phyloP scores from a whole-genome alignment of 2,888 invertebrate genomes.

The Troides oblongomaculatus region DNA sequence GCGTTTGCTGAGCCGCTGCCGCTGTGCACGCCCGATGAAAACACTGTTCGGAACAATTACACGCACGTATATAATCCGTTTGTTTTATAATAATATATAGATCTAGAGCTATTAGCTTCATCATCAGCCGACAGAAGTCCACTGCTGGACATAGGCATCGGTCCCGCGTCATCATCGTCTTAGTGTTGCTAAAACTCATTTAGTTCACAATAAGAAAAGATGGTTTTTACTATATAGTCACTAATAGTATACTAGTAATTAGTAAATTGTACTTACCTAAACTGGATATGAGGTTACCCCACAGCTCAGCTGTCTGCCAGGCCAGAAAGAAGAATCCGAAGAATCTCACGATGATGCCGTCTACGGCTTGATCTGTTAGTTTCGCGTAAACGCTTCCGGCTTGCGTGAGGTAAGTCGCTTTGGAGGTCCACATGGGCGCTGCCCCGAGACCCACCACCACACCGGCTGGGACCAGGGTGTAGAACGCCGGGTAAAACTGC shows the following conservation, averaged over 20 bases:
- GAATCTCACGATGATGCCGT: slow-evolving; percentile 96
- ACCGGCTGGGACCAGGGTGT: slow-evolving; percentile 95
- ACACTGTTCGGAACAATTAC: slow-evolving; percentile 70
- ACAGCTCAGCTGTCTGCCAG: slow-evolving; percentile 97
- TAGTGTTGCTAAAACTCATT: too few relatives aligned
- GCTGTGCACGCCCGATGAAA: slow-evolving; percentile 88
- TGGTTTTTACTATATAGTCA: too few relatives aligned
- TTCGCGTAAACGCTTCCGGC: slow-evolving; percentile 91
- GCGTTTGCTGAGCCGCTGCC: slow-evolving; percentile 67
- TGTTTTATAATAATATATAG: too few relatives aligned
- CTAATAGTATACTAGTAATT: background rate
- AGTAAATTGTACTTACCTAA: slow-evolving; percentile 81
- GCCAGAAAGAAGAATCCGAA: slow-evolving; percentile 99
- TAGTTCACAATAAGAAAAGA: too few relatives aligned
- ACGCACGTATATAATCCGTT: too few relatives aligned
- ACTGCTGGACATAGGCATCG: too few relatives aligned
- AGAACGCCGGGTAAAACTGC: slow-evolving; percentile 95
- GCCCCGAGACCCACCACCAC: slow-evolving; percentile 96
- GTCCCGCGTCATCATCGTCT: too few relatives aligned
- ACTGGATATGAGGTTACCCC: slow-evolving; percentile 98
- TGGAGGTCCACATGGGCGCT: slow-evolving; percentile 99
- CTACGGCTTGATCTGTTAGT: slow-evolving; percentile 90
- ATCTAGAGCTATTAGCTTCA: too few relatives aligned
- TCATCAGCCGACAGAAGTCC: too few relatives aligned
- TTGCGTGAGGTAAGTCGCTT: slow-evolving; percentile 97